These are phyloP conservation scores for Benitochromis conjunctus DNA, from an alignment of 2,113 vertebrate genomes.

Conservation along the genomic window DNA sequence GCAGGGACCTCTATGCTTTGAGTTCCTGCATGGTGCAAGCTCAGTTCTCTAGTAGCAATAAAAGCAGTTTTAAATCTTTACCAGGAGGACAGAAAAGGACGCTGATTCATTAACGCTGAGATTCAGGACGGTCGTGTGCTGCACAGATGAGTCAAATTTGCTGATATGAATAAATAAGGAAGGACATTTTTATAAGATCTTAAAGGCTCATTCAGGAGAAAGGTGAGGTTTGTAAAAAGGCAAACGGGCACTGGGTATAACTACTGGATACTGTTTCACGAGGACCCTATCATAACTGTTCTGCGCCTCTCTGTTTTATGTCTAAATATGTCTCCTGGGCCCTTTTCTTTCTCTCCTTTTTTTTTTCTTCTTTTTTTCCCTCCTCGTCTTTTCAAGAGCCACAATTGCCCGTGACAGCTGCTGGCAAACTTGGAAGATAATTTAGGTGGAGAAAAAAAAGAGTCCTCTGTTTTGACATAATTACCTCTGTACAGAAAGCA, in stretches of 20 bases:
- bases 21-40: neutral
- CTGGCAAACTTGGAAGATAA: conserved; percentile 21
- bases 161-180: conserved; percentile 23
- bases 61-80: neutral
- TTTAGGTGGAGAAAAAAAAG: neutral
- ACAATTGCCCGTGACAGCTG: conserved; percentile 15
- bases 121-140: neutral
- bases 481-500: conserved; percentile 9
- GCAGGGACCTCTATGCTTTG: neutral
- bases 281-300: neutral
- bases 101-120: neutral
- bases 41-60: neutral
- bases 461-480: conserved; percentile 17
- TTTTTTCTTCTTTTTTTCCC: neutral
- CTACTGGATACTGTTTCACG: neutral
- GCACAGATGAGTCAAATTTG: neutral
- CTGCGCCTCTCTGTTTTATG: neutral
- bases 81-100: neutral
- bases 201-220: neutral
- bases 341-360: neutral
- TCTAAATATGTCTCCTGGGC: conserved; percentile 19
- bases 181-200: neutral
- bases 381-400: neutral
- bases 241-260: neutral
- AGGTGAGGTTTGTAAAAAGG: neutral